phyloP scores from a whole-genome alignment of 2,113 vertebrate genomes.

The Talpa occidentalis region DNA sequence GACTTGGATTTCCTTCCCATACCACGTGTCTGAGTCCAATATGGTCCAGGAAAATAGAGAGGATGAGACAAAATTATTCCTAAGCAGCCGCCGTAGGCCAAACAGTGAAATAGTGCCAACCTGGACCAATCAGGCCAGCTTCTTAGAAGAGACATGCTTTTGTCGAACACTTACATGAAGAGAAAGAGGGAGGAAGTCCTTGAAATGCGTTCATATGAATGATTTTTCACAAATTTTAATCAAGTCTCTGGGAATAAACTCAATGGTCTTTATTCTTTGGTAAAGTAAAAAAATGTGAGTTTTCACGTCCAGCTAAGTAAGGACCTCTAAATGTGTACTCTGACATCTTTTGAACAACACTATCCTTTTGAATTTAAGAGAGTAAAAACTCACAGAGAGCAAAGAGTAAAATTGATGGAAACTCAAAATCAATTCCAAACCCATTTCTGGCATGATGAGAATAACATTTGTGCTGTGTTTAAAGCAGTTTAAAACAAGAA shows the following conservation, averaged over 20 bases:
- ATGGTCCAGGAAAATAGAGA: constrained; percentile 77
- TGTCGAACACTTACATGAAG: constrained; percentile 69
- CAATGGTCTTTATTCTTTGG: constrained; percentile 41
- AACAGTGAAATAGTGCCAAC: constrained; percentile 79
- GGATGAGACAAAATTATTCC: constrained; percentile 79
- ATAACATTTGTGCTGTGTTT: constrained; percentile 87
- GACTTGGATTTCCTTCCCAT: constrained; percentile 77
- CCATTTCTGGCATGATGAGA: constrained; percentile 86
- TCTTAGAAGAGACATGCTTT: constrained; percentile 75
- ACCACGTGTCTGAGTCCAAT: constrained; percentile 71
- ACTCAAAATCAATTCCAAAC: constrained; percentile 85
- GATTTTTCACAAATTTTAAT: constrained; percentile 64
- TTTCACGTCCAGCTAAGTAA: constrained; percentile 63
- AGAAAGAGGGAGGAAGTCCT: constrained; percentile 29
- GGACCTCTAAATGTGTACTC: constrained; percentile 54
- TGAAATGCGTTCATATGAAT: constrained; percentile 68
- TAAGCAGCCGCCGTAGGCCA: constrained; percentile 77
- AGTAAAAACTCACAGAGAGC: constrained; percentile 78
- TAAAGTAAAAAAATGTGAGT: constrained; percentile 55
- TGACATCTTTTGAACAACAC: constrained; percentile 67
- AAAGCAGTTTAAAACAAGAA: constrained; percentile 86
- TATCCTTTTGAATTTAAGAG: constrained; percentile 71
- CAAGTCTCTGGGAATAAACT: constrained; percentile 65
- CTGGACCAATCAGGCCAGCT: constrained; percentile 73
- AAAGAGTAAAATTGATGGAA: constrained; percentile 83